Conservation (phyloP, 2,113 vertebrate species). For the Himantopus leucocephalus region DNA sequence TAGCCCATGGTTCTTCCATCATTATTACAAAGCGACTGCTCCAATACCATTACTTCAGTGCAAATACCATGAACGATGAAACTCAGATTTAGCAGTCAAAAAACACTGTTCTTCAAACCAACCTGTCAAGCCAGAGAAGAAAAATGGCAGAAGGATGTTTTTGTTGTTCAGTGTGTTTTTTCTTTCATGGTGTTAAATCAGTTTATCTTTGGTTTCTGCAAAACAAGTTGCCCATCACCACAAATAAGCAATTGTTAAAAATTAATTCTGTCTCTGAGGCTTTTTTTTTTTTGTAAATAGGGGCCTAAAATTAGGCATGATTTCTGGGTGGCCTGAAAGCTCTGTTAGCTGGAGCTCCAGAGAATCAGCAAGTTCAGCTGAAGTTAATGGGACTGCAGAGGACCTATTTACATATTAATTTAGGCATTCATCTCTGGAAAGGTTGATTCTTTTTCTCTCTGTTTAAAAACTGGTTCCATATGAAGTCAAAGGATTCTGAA, state of each 20-base stretch:
- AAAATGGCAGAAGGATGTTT: neutral
- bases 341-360: neutral
- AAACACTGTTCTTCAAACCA: neutral
- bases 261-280: neutral
- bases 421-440: neutral
- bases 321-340: neutral
- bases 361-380: neutral
- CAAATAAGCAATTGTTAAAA: neutral
- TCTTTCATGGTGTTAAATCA: neutral
- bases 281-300: neutral
- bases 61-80: neutral
- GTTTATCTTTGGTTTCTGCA: neutral
- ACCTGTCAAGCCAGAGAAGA: neutral
- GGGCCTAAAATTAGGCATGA: neutral
- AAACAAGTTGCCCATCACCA: neutral
- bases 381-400: neutral
- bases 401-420: neutral
- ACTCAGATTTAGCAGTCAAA: neutral
- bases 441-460: neutral
- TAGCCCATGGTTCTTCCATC: neutral
- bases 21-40: neutral
- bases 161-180: neutral
- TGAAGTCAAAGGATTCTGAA: neutral
- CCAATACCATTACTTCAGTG: neutral
- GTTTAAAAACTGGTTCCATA: neutral